A percentile compares a stretch with the other conserved stretches of the same genome.
These are phyloP conservation scores for Ursus arctos DNA, from an alignment of 2,113 vertebrate species.

Conservation along the genomic window DNA sequence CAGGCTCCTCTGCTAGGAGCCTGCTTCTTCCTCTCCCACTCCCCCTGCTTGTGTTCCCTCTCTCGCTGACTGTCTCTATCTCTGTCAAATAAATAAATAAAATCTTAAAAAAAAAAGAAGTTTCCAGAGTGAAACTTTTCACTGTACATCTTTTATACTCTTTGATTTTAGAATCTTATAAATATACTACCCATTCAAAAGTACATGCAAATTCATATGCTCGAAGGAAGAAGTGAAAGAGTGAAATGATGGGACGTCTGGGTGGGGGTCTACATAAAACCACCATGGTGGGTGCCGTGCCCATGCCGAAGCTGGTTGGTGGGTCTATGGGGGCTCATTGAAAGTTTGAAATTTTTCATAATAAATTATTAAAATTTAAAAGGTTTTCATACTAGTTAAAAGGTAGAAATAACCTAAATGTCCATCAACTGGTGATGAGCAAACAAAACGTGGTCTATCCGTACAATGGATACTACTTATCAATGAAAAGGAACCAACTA, in stretches of 20 bases:
- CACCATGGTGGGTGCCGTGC: not conserved
- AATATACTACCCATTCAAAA: constrained; percentile 20
- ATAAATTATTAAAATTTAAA: not conserved
- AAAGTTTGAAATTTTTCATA: not conserved
- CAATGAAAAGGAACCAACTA: not conserved
- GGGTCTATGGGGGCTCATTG: not conserved
- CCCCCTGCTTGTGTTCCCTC: too few relatives aligned
- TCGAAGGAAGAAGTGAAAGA: constrained; percentile 20
- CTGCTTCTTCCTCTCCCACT: too few relatives aligned
- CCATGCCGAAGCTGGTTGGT: not conserved
- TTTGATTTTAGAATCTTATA: constrained; percentile 43
- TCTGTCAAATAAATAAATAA: too few relatives aligned
- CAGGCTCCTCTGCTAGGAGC: too few relatives aligned
- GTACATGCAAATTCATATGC: not conserved
- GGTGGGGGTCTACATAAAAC: not conserved
- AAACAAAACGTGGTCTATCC: not conserved
- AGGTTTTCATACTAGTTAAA: constrained; percentile 23
- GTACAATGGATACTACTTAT: not conserved
- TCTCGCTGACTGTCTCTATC: too few relatives aligned
- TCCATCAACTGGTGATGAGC: not conserved
- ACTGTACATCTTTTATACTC: not conserved
- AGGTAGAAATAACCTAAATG: constrained; percentile 13
- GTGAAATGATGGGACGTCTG: not conserved
- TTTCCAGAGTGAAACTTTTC: not conserved
- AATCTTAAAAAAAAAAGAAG: not conserved